Conservation (phyloP, 1,140 invertebrate species). For the Drepana arcuata region DNA sequence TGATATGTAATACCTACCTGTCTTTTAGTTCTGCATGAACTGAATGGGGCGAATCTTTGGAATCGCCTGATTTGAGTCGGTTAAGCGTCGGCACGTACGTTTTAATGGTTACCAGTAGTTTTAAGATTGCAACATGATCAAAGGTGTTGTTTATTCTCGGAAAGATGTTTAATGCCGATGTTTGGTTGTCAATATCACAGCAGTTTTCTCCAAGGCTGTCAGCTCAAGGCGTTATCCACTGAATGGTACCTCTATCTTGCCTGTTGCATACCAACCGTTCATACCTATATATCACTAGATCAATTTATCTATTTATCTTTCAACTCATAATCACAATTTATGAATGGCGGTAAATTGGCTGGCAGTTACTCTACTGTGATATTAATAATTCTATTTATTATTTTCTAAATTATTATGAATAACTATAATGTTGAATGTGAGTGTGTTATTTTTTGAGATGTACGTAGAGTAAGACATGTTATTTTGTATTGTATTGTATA, state of each 20-base stretch:
- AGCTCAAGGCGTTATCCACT: too few relatives aligned
- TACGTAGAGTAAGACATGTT: conserved; percentile 51
- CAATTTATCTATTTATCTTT: neutral
- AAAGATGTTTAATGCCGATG: conserved; percentile 30
- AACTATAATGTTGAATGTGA: conserved; percentile 43
- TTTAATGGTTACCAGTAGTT: conserved; percentile 64
- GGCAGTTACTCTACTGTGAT: conserved; percentile 68
- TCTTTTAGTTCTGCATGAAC: too few relatives aligned
- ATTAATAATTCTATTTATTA: conserved; percentile 67
- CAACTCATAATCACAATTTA: neutral
- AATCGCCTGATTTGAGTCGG: too few relatives aligned
- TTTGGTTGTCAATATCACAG: conserved; percentile 66
- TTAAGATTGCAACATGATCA: conserved; percentile 46
- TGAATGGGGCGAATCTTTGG: too few relatives aligned
- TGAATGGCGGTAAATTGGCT: conserved; percentile 33
- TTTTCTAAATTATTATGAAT: conserved; percentile 54
- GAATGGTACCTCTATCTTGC: too few relatives aligned
- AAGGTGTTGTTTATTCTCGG: conserved; percentile 35
- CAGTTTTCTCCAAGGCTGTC: conserved; percentile 55
- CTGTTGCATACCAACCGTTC: too few relatives aligned
- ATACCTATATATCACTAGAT: conserved; percentile 1
- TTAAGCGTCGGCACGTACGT: conserved; percentile 30
- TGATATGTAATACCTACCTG: too few relatives aligned
- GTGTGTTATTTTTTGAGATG: conserved; percentile 50
- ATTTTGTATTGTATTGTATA: conserved; percentile 56